Conservation (phyloP, 2,888 invertebrate species). For the Phyto melanocephala region DNA sequence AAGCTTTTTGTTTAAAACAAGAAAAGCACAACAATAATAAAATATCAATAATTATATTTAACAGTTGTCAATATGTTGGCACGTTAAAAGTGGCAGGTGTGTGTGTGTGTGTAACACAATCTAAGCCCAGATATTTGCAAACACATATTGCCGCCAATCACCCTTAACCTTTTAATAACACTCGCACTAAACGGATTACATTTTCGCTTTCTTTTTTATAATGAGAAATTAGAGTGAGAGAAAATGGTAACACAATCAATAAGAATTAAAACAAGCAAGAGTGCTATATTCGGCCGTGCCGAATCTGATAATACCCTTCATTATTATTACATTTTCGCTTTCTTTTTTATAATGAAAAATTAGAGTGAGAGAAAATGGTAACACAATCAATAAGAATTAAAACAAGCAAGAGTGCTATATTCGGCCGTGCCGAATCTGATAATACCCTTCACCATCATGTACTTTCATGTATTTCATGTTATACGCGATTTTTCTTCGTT, state of each 20-base stretch:
- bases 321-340: too few relatives aligned
- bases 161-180: constrained; percentile 55
- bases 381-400: too few relatives aligned
- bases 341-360: neutral
- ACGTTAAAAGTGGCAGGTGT: neutral
- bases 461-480: too few relatives aligned
- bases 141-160: neutral
- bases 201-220: neutral
- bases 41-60: neutral
- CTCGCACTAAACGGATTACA: constrained; percentile 73
- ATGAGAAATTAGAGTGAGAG: neutral
- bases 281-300: too few relatives aligned
- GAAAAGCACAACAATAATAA: neutral
- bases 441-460: too few relatives aligned
- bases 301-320: too few relatives aligned
- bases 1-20: too few relatives aligned
- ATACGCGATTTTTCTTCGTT: too few relatives aligned
- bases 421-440: too few relatives aligned
- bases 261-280: too few relatives aligned
- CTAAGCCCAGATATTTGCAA: too few relatives aligned
- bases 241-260: neutral
- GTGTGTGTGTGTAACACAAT: neutral
- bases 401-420: too few relatives aligned
- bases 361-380: neutral
- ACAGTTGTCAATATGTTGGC: neutral